Conservation (phyloP, 2,797 vertebrate species). For the Silurus aristotelis region DNA sequence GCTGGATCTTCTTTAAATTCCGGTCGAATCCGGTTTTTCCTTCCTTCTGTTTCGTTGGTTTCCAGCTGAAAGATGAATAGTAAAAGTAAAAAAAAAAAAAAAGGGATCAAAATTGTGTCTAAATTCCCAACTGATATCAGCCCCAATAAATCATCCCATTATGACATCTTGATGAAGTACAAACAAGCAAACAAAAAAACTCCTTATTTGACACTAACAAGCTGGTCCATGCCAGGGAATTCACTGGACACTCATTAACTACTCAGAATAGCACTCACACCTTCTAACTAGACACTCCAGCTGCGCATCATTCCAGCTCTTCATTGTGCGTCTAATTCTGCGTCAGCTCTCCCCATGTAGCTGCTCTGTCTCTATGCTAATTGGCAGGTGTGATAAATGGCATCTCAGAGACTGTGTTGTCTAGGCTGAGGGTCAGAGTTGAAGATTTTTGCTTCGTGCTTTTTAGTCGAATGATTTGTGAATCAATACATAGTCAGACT, state of each 20-base stretch:
- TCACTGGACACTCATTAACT: conserved; percentile 30
- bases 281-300: conserved; percentile 28
- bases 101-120: background rate
- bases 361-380: conserved; percentile 47
- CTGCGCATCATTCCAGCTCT: conserved; percentile 1
- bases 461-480: background rate
- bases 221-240: background rate
- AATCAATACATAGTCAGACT: conserved; percentile 5
- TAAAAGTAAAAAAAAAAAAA: background rate
- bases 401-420: conserved; percentile 10
- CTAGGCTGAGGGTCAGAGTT: conserved; percentile 17
- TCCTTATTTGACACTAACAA: conserved; percentile 14
- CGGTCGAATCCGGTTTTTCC: conserved; percentile 85
- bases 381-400: conserved; percentile 54
- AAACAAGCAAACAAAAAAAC: background rate
- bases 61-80: conserved; percentile 76
- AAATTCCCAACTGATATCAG: background rate
- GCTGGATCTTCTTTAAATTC: conserved; percentile 87
- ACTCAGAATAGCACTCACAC: conserved; percentile 38
- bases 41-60: conserved; percentile 87
- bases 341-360: conserved; percentile 25
- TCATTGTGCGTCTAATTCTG: conserved; percentile 21
- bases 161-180: background rate
- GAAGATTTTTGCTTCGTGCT: background rate
- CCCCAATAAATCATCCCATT: conserved; percentile 20